Percentiles rank a stretch among this genome's conserved stretches.
Evolutionary conservation across 2,113 vertebrate genomes (phyloP).

Genomic region (Glaucidium brasilianum): DNA sequence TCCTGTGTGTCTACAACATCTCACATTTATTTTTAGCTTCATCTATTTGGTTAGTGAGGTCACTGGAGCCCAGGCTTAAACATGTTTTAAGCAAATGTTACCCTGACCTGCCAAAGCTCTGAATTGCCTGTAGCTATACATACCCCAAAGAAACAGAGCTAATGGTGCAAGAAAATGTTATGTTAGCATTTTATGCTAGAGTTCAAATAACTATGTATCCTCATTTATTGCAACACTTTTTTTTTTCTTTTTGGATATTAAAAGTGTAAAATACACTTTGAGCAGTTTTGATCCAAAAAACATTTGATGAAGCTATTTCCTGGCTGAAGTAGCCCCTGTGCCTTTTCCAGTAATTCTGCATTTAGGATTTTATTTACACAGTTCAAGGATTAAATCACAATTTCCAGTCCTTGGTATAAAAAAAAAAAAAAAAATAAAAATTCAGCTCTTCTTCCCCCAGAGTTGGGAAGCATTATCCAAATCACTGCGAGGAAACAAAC

Average conservation of each 20-base stretch:
- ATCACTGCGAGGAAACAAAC: neutral
- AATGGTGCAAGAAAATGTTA: neutral
- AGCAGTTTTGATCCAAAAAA: neutral
- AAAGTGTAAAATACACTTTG: neutral
- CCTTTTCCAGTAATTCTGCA: constrained; percentile 33
- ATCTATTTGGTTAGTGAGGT: constrained; percentile 64
- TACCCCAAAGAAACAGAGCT: neutral
- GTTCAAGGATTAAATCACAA: constrained; percentile 27
- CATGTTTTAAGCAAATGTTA: constrained; percentile 62
- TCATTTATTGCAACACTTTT: neutral
- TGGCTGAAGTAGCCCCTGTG: neutral
- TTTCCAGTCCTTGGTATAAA: constrained; percentile 10
- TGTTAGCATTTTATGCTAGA: neutral
- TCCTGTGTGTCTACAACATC: constrained; percentile 58
- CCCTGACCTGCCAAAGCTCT: constrained; percentile 57
- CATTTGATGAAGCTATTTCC: neutral
- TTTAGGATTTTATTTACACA: constrained; percentile 43
- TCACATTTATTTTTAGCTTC: constrained; percentile 69
- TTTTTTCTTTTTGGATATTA: neutral
- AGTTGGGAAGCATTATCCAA: neutral
- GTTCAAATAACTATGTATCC: constrained; percentile 5
- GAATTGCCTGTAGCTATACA: neutral
- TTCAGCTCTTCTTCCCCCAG: neutral
- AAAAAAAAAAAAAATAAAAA: neutral
- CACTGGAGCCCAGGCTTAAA: constrained; percentile 52